phyloP scores from a whole-genome alignment of 2,797 vertebrate genomes.

The Alectoris magna region DNA sequence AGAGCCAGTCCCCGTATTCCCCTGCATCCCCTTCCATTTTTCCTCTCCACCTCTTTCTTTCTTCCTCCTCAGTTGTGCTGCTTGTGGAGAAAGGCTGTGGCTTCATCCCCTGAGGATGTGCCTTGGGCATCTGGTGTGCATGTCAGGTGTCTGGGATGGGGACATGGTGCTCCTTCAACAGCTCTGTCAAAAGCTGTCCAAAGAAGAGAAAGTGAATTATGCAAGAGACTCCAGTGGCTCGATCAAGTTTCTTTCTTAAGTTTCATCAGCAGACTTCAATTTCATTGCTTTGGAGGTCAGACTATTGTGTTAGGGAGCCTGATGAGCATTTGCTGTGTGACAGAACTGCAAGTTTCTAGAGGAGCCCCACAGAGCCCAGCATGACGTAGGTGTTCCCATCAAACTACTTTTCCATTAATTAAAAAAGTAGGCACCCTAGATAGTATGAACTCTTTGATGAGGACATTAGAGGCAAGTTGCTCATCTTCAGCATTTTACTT shows the following conservation, averaged over 20 bases:
- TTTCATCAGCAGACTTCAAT: conserved; percentile 39
- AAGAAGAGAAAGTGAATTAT: conserved; percentile 50
- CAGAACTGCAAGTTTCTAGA: background rate
- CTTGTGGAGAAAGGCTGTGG: background rate
- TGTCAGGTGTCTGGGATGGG: background rate
- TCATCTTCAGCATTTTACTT: background rate
- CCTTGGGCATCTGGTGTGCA: background rate
- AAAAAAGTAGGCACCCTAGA: conserved; percentile 26
- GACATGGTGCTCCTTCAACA: background rate
- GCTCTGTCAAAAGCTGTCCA: background rate
- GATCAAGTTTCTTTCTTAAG: conserved; percentile 40
- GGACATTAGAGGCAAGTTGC: background rate
- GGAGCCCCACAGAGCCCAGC: conserved; percentile 30
- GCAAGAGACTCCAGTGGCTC: background rate
- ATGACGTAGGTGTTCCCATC: conserved; percentile 8
- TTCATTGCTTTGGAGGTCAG: background rate
- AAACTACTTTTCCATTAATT: conserved; percentile 47
- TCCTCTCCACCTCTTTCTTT: background rate
- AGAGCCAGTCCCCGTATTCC: background rate
- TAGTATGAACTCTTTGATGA: background rate
- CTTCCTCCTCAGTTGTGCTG: background rate
- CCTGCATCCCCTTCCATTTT: background rate
- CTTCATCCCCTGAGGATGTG: background rate
- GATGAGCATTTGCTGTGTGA: fast-evolving
- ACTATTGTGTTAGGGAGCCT: background rate